These are phyloP conservation scores for Drosophila siamana DNA, from an alignment of 2,888 invertebrate genomes.

Conservation along the genomic window DNA sequence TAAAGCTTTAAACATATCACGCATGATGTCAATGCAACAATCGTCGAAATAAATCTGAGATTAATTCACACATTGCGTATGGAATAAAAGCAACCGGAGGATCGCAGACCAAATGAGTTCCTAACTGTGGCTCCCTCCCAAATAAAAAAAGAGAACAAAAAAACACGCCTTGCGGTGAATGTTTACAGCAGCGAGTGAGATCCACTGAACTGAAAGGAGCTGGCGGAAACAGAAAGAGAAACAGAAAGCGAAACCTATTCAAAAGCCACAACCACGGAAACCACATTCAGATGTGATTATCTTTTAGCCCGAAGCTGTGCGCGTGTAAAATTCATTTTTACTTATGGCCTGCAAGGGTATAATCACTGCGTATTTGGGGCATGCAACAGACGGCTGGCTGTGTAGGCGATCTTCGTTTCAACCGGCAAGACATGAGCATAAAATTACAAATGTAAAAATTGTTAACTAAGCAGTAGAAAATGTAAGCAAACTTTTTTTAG, in stretches of 20 bases:
- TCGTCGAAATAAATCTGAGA: too few species aligned
- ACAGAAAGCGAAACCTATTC: background rate
- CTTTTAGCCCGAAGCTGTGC: background rate
- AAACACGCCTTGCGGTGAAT: background rate
- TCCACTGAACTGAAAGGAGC: slow-evolving; percentile 1
- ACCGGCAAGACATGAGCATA: too few species aligned
- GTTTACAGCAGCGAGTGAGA: background rate
- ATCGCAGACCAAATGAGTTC: background rate
- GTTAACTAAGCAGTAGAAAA: too few species aligned
- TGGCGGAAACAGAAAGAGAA: background rate
- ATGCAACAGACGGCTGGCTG: too few species aligned
- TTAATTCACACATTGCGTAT: too few species aligned
- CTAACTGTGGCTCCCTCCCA: background rate
- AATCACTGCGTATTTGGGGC: background rate
- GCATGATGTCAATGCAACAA: too few species aligned
- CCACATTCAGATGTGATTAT: slow-evolving; percentile 1
- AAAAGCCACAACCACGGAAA: slow-evolving; percentile 1
- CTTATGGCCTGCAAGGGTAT: background rate
- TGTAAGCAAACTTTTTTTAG: too few species aligned
- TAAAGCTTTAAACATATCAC: too few species aligned
- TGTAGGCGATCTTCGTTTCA: too few species aligned
- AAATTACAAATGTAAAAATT: too few species aligned
- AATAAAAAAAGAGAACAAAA: too few species aligned
- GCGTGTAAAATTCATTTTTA: background rate
- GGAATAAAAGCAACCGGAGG: background rate